A percentile compares a stretch with the other conserved stretches of the same genome.
Conservation (phyloP, 2,113 vertebrate genomes). For the Mesitornis unicolor region DNA sequence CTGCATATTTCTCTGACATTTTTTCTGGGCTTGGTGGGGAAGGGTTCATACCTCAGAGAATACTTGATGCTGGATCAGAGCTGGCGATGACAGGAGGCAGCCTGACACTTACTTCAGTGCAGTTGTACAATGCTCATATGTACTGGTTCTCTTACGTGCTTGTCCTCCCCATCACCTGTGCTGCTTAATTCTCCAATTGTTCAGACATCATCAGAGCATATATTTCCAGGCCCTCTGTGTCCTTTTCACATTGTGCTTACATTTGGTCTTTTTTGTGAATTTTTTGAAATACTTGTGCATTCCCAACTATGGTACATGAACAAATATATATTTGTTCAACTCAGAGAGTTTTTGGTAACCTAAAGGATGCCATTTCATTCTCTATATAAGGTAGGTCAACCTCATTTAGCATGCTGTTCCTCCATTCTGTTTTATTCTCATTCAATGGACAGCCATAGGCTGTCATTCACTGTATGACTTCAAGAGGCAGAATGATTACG, state of each 20-base stretch:
- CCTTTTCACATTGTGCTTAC: background rate
- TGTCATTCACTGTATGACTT: background rate
- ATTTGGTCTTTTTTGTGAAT: background rate
- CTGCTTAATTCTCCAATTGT: background rate
- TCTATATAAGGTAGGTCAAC: background rate
- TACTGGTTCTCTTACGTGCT: background rate
- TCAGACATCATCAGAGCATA: background rate
- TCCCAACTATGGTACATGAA: background rate
- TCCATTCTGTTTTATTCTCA: background rate
- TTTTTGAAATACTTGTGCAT: background rate
- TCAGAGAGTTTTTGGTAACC: background rate
- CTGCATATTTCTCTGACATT: background rate
- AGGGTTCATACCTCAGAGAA: background rate
- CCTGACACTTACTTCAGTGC: background rate
- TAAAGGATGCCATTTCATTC: background rate
- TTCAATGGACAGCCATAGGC: background rate
- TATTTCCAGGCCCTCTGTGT: background rate
- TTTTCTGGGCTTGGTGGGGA: background rate
- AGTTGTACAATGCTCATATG: accelerated
- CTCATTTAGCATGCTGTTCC: background rate
- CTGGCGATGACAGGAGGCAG: background rate
- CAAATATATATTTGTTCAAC: background rate
- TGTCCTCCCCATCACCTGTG: background rate
- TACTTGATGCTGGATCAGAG: background rate
- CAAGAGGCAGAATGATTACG: background rate